Evolutionary conservation across 1,140 invertebrate species (phyloP).

Genomic region (Drosophila insularis): DNA sequence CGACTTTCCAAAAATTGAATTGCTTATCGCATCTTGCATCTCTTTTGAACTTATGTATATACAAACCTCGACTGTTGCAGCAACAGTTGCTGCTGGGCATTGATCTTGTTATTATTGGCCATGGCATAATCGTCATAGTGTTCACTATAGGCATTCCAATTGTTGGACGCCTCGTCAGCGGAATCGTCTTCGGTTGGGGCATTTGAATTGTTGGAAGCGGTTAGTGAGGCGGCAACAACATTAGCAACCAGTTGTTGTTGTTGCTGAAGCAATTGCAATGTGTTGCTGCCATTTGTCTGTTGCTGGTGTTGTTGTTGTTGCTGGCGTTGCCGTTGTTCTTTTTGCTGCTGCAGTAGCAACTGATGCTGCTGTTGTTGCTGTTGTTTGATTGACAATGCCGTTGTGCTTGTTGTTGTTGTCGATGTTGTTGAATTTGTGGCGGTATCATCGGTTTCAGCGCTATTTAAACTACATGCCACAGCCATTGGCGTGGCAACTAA

Average conservation of each 20-base stretch:
- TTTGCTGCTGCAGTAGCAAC: slow-evolving; percentile 25
- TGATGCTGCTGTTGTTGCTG: slow-evolving; percentile 41
- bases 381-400: slow-evolving; percentile 41
- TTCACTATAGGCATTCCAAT: slow-evolving; percentile 59
- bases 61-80: slow-evolving; percentile 41
- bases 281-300: slow-evolving; percentile 54
- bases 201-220: slow-evolving; percentile 59
- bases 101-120: slow-evolving; percentile 43
- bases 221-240: slow-evolving; percentile 18
- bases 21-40: too few species aligned
- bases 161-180: slow-evolving; percentile 61
- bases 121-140: slow-evolving; percentile 52
- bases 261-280: slow-evolving; percentile 39
- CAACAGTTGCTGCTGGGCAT: slow-evolving; percentile 24
- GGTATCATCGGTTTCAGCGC: slow-evolving; percentile 64
- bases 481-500: slow-evolving; percentile 1
- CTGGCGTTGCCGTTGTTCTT: slow-evolving; percentile 36
- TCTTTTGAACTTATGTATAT: too few species aligned
- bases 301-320: slow-evolving; percentile 39
- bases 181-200: slow-evolving; percentile 64
- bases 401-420: slow-evolving; percentile 61
- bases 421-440: slow-evolving; percentile 71
- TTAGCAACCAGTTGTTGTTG: slow-evolving; percentile 25
- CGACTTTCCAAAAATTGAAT: too few species aligned
- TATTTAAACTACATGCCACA: slow-evolving; percentile 33